A percentile compares a stretch with the other conserved stretches of the same genome.
phyloP scores from a whole-genome alignment of 2,888 invertebrate genomes.

The Melinaea marsaeus region DNA sequence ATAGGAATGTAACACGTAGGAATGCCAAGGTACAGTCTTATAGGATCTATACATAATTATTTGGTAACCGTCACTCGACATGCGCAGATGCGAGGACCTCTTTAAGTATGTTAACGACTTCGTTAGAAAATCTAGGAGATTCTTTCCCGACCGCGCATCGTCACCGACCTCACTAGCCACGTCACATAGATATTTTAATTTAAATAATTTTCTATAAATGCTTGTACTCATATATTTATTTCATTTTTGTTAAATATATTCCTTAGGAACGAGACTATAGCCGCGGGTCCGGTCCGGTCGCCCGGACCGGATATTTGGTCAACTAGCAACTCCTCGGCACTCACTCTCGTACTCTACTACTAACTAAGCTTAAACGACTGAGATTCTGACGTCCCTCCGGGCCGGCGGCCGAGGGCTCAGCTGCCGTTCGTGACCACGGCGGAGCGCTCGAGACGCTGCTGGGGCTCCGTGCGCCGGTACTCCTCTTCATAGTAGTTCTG shows the following conservation, averaged over 20 bases:
- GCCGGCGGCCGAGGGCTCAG: slow-evolving; percentile 45
- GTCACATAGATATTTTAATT: slow-evolving; percentile 6
- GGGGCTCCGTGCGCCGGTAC: slow-evolving; percentile 48
- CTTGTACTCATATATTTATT: slow-evolving; percentile 22
- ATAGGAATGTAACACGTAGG: slow-evolving; percentile 38
- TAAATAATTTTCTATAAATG: slow-evolving; percentile 26
- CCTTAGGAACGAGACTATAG: not conserved
- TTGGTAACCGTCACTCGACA: slow-evolving; percentile 44
- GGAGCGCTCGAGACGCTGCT: slow-evolving; percentile 67
- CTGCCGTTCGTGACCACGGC: slow-evolving; percentile 75
- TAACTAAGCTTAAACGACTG: slow-evolving; percentile 44
- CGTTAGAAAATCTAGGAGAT: slow-evolving; percentile 3
- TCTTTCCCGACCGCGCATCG: not conserved
- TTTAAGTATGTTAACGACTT: not conserved
- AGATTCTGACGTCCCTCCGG: slow-evolving; percentile 47
- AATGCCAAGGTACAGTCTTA: slow-evolving; percentile 52
- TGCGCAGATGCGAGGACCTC: not conserved
- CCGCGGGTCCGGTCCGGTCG: not conserved
- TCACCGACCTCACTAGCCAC: slow-evolving; percentile 8
- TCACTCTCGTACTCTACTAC: slow-evolving; percentile 17
- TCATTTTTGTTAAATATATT: not conserved
- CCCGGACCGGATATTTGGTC: slow-evolving; percentile 45
- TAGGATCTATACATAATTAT: slow-evolving; percentile 45
- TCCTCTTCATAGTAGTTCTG: slow-evolving; percentile 51
- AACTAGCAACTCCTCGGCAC: slow-evolving; percentile 46